Evolutionary conservation across 2,888 invertebrate genomes (phyloP), one percentile per base, ranked within the genome.

Genomic region (Panzeria rudis): DNA sequence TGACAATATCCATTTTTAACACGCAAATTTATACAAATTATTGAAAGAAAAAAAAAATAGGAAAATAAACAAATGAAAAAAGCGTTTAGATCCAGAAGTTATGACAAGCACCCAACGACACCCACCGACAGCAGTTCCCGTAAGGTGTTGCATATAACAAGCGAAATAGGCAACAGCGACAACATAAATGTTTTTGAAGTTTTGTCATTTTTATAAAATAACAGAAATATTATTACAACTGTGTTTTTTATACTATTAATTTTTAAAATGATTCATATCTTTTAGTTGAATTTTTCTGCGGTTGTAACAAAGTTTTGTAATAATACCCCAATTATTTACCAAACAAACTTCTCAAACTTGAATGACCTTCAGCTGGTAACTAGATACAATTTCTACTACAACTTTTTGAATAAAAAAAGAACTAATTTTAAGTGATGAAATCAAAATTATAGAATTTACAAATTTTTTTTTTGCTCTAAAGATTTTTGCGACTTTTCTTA

Each of bases 11-110:
- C 35, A 54, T 81, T 77, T 61, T 17, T 15, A 52, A 78, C 68
- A 80, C 54, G 52, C 84, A 77, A 82, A 78, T 71, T 64, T 72
- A 76, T 77, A 66, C 44, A 84, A 80, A 77, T 68, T 54, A 32
- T 62, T 38, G 44, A 69, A 15, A n/a, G n/a, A n/a, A n/a, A n/a
- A n/a, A 61, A 54, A 20, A 35, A 23, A 44, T 47, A 20, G 20
- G 52, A 4, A 56, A 25, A 9, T 38, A 29, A 50, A 13, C 13
- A 20, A 35, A 56, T 0, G 29, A n/a, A 41, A 62, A 66, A 75
- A 41, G 8, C 15, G 32, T n/a, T 29, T 20, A 44, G 54, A 23
- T 69, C 68, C 59, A 85, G 64, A 78, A 85, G 73, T 85, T 82
- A 78, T 75, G 82, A 79, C 82, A 80, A 59, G 50, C 75, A 44